phyloP scores from a whole-genome alignment of 2,888 invertebrate species.

The Drosophila helvetica region DNA sequence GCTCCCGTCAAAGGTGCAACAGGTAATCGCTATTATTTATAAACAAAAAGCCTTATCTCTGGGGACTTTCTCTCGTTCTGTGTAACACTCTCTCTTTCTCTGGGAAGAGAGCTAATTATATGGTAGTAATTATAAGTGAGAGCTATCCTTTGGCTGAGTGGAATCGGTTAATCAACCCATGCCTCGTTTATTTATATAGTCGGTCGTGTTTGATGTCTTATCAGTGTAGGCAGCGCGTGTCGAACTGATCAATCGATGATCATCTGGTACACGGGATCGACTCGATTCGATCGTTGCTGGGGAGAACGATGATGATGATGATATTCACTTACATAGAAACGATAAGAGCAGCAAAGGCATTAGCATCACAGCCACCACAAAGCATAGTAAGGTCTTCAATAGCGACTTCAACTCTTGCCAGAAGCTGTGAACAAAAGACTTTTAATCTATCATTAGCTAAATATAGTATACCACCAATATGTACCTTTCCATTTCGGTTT shows the following conservation, averaged over 20 bases:
- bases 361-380: slow-evolving; percentile 78
- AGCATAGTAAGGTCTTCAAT: slow-evolving; percentile 80
- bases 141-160: slow-evolving; percentile 32
- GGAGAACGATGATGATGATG: slow-evolving; percentile 8
- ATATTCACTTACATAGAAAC: slow-evolving; percentile 81
- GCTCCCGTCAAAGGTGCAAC: slow-evolving; percentile 40
- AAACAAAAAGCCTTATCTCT: slow-evolving; percentile 46
- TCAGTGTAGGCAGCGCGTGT: slow-evolving; percentile 21
- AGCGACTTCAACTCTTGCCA: slow-evolving; percentile 78
- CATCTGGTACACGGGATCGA: slow-evolving; percentile 6
- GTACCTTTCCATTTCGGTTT: slow-evolving; percentile 44
- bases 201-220: slow-evolving; percentile 51
- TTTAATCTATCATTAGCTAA: background rate
- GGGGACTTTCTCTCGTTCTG: slow-evolving; percentile 4
- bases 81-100: background rate
- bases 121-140: background rate
- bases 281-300: slow-evolving; percentile 25
- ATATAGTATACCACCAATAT: background rate
- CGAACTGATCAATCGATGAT: slow-evolving; percentile 23
- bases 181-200: slow-evolving; percentile 65
- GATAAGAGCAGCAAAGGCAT: slow-evolving; percentile 79
- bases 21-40: slow-evolving; percentile 56
- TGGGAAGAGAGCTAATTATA: background rate
- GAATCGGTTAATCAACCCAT: slow-evolving; percentile 66
- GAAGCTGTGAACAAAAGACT: slow-evolving; percentile 58